Evolutionary conservation across 1,140 invertebrate genomes (phyloP).

Genomic region (Berghia stephanieae): DNA sequence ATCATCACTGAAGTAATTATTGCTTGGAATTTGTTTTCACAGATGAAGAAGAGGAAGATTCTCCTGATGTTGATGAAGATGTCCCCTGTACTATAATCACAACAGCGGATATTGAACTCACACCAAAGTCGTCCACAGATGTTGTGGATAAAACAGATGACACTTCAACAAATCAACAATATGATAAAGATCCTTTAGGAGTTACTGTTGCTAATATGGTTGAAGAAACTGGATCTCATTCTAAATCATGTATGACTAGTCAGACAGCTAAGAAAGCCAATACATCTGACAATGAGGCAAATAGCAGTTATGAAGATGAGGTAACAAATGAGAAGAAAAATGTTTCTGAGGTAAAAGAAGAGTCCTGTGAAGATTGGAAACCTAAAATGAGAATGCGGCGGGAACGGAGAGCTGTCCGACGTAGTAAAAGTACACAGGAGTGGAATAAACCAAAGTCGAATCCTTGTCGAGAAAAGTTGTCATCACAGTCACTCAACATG

Average conservation of each 20-base stretch:
- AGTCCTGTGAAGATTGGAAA: background rate
- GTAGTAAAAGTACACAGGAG: constrained; percentile 62
- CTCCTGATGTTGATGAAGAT: constrained; percentile 27
- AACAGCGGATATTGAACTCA: constrained; percentile 49
- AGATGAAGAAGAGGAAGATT: constrained; percentile 37
- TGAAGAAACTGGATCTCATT: too few species aligned
- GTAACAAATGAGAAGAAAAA: background rate
- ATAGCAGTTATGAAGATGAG: background rate
- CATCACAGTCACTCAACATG: constrained; percentile 28
- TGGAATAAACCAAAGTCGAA: constrained; percentile 14
- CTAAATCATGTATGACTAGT: too few species aligned
- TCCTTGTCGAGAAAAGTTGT: constrained; percentile 17
- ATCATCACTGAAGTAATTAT: too few species aligned
- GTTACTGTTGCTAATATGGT: too few species aligned
- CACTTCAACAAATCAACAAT: constrained; percentile 22
- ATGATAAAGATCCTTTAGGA: constrained; percentile 32
- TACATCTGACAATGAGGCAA: too few species aligned
- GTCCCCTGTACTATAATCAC: constrained; percentile 48
- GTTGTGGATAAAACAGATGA: constrained; percentile 32
- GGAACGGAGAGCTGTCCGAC: constrained; percentile 45
- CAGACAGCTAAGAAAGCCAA: too few species aligned
- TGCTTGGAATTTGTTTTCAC: too few species aligned
- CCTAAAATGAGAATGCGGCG: constrained; percentile 36
- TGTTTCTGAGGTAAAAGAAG: background rate
- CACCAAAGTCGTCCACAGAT: constrained; percentile 36